Percentiles rank a stretch among this genome's conserved stretches.
phyloP scores from a whole-genome alignment of 2,888 invertebrate genomes.

The Lycia hirtaria region DNA sequence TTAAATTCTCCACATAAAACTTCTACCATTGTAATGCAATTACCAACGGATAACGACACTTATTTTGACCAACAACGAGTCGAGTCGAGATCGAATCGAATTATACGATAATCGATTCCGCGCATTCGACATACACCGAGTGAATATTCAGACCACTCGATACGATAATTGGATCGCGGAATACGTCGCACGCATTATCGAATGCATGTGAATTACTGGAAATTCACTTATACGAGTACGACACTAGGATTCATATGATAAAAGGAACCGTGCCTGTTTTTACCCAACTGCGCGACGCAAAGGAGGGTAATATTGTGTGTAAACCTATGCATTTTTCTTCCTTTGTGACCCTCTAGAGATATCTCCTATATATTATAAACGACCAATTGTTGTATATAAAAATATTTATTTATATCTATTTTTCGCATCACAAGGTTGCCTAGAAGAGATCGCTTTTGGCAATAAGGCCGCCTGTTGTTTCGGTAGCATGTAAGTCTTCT shows the following conservation, averaged over 20 bases:
- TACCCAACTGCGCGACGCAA: background rate
- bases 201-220: constrained; percentile 22
- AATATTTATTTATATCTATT: too few species aligned
- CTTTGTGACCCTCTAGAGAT: too few species aligned
- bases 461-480: background rate
- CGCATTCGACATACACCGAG: constrained; percentile 62
- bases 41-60: constrained; percentile 14
- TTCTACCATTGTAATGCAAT: constrained; percentile 10
- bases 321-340: too few species aligned
- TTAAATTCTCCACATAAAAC: background rate
- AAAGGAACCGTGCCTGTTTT: background rate
- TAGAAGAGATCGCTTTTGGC: too few species aligned
- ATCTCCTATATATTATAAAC: too few species aligned
- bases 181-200: constrained; percentile 36
- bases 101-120: constrained; percentile 67
- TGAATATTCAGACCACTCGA: constrained; percentile 75
- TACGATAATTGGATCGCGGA: constrained; percentile 71
- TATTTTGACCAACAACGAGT: constrained; percentile 25
- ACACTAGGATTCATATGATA: background rate
- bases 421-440: too few species aligned
- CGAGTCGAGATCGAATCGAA: constrained; percentile 30
- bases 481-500: background rate
- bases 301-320: too few species aligned
- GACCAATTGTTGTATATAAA: too few species aligned
- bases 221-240: background rate